phyloP scores from a whole-genome alignment of 2,113 vertebrate species.

The Sula dactylatra region DNA sequence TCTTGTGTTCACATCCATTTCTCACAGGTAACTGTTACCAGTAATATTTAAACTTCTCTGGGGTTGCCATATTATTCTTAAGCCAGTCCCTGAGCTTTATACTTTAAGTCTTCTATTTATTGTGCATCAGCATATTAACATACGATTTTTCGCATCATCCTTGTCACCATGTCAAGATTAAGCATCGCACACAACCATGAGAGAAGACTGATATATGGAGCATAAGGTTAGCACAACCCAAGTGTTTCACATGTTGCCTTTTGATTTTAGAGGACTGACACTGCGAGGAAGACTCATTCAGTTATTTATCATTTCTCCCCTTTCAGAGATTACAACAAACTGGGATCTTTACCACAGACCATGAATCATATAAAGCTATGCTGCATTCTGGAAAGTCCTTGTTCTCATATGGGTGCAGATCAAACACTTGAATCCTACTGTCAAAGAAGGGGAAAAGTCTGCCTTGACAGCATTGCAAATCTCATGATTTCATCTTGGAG shows the following conservation, averaged over 20 bases:
- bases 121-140: background rate
- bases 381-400: background rate
- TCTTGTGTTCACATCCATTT: background rate
- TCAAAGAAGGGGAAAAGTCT: background rate
- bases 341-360: background rate
- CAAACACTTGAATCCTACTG: background rate
- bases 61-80: background rate
- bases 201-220: background rate
- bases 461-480: background rate
- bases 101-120: background rate
- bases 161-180: background rate
- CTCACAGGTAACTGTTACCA: background rate
- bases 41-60: background rate
- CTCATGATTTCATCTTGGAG: background rate
- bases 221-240: background rate
- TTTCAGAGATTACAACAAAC: background rate
- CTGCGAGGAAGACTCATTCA: background rate
- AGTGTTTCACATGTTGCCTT: background rate
- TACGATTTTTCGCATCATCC: background rate
- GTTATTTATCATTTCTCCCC: background rate
- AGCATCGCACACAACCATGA: background rate
- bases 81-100: background rate
- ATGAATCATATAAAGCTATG: background rate
- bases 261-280: background rate
- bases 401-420: background rate